phyloP scores from a whole-genome alignment of 2,888 invertebrate genomes.

The Gisinianus flammeolus region DNA sequence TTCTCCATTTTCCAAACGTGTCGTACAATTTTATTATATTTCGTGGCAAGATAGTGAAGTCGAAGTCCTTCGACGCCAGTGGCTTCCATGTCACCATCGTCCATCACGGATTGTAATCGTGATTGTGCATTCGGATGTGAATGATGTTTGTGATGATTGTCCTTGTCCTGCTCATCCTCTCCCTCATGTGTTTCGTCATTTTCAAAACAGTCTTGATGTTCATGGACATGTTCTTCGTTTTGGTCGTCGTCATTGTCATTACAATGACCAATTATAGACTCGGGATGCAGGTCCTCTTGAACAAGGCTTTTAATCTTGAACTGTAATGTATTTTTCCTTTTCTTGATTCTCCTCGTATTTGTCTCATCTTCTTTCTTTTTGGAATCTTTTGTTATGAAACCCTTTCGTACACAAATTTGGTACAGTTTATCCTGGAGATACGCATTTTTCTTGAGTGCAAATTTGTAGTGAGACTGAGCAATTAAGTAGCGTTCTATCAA shows the following conservation, averaged over 20 bases:
- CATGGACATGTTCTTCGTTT: neutral
- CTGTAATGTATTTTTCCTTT: neutral
- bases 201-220: neutral
- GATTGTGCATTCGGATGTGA: neutral
- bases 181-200: neutral
- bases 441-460: neutral
- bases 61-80: neutral
- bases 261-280: too few relatives aligned
- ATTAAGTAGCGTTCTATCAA: slow-evolving; percentile 1
- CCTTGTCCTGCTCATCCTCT: too few relatives aligned
- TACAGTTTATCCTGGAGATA: slow-evolving; percentile 25
- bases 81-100: neutral
- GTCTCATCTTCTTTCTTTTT: neutral
- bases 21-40: neutral
- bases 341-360: neutral
- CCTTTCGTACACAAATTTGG: slow-evolving; percentile 15
- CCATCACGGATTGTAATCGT: neutral
- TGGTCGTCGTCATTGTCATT: neutral
- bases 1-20: neutral
- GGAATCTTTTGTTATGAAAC: neutral
- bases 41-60: neutral
- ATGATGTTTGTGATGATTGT: neutral
- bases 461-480: neutral
- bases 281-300: neutral
- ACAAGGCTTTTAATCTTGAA: neutral